Percentiles rank a stretch among this genome's conserved stretches.
Conservation (phyloP, 2,113 vertebrate genomes). For the Sphaerodactylus townsendi region DNA sequence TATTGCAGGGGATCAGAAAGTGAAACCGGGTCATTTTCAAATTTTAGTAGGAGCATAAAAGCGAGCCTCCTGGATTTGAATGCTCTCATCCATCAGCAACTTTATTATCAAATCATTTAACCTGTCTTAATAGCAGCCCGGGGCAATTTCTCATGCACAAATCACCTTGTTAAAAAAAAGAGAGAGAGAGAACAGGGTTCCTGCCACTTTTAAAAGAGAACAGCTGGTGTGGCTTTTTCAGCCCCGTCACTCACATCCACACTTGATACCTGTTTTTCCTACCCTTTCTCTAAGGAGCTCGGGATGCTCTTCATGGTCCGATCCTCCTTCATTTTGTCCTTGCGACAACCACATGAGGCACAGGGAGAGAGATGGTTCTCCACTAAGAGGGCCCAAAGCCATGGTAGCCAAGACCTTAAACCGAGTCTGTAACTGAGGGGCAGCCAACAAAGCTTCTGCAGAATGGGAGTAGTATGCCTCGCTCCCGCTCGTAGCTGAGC, state of each 20-base stretch:
- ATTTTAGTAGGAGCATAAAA: conserved; percentile 45
- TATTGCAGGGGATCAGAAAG: conserved; percentile 3
- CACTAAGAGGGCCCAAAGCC: no score
- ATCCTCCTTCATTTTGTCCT: no score
- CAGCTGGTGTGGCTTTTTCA: neutral
- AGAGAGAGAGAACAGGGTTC: neutral
- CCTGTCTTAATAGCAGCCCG: conserved; percentile 8
- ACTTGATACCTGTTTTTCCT: no score
- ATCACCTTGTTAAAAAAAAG: rapidly evolving
- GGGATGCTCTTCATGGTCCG: no score
- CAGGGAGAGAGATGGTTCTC: no score
- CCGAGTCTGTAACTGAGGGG: no score
- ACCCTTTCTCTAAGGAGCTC: no score
- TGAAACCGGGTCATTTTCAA: conserved; percentile 19
- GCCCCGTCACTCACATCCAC: neutral
- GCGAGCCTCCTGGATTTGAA: conserved; percentile 25
- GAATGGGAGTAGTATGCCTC: no score
- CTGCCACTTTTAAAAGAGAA: conserved; percentile 29
- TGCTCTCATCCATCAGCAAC: conserved; percentile 26
- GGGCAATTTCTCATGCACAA: rapidly evolving
- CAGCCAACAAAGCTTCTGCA: no score
- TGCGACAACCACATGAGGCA: no score
- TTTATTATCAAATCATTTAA: conserved; percentile 34
- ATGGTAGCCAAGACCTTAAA: no score
- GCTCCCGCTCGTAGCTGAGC: no score